These are phyloP conservation scores for Catalaphyllia jardinei DNA, from an alignment of 64 coral and sea anemone genomes.

Conservation along the genomic window DNA sequence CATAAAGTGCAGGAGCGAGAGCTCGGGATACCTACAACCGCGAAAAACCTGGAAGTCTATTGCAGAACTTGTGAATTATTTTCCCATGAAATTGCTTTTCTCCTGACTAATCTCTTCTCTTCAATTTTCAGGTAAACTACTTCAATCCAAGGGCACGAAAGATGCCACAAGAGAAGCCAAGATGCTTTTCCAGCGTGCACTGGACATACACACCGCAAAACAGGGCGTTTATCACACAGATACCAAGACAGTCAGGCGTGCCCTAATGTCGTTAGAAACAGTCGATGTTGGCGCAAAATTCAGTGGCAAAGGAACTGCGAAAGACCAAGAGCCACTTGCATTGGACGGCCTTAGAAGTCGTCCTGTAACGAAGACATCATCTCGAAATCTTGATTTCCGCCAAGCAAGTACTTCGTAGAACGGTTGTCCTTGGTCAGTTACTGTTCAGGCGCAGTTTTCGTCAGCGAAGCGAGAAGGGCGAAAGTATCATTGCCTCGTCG, in stretches of 20 bases:
- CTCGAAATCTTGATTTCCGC: not conserved
- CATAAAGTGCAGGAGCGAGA: too few relatives aligned
- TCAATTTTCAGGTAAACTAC: conserved; percentile 65
- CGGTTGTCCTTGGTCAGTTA: not conserved
- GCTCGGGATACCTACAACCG: too few relatives aligned
- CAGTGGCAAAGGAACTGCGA: conserved; percentile 42
- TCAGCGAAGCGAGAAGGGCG: not conserved
- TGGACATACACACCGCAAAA: conserved; percentile 86
- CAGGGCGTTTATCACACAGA: conserved; percentile 82
- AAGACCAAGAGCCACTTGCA: not conserved
- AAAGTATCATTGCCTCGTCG: too few relatives aligned
- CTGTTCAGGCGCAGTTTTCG: not conserved
- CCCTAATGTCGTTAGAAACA: conserved; percentile 80
- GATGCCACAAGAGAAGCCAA: conserved; percentile 75
- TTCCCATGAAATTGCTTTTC: too few relatives aligned
- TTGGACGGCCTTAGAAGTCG: not conserved
- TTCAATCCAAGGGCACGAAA: conserved; percentile 71
- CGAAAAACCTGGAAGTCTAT: too few relatives aligned
- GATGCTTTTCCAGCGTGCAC: conserved; percentile 68
- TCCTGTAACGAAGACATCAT: not conserved
- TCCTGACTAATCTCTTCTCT: not conserved
- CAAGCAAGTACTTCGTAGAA: conserved; percentile 2
- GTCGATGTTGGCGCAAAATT: conserved; percentile 55
- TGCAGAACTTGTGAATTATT: too few relatives aligned
- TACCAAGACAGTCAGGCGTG: conserved; percentile 77